A percentile compares a stretch with the other conserved stretches of the same genome.
These are phyloP conservation scores for Eptesicus fuscus DNA, from an alignment of 2,113 vertebrate genomes.

Conservation along the genomic window DNA sequence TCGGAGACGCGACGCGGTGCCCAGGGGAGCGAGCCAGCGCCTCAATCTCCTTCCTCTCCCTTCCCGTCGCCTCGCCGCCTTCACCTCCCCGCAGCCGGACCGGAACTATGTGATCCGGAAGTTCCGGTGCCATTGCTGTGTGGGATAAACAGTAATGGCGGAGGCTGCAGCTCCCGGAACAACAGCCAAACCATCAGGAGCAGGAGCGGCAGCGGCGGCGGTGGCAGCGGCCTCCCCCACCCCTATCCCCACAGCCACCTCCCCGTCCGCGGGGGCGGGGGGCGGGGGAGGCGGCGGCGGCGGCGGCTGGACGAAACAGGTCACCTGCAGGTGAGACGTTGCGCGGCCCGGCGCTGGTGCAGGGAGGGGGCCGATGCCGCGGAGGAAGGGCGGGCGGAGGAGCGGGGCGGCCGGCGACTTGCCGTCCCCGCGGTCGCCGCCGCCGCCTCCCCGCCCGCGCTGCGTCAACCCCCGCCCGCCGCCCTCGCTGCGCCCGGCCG, in stretches of 20 bases:
- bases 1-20: not conserved
- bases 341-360: not conserved
- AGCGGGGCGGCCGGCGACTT: not conserved
- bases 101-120: slow-evolving; percentile 85
- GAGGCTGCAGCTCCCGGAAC: slow-evolving; percentile 84
- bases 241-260: slow-evolving; percentile 58
- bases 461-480: not conserved
- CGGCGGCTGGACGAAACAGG: slow-evolving; percentile 83
- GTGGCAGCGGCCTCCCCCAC: slow-evolving; percentile 71
- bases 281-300: slow-evolving; percentile 66
- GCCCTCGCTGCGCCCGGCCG: not conserved
- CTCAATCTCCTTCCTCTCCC: not conserved
- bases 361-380: not conserved
- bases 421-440: not conserved
- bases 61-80: not conserved
- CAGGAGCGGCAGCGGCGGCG: slow-evolving; percentile 71
- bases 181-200: slow-evolving; percentile 75
- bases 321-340: slow-evolving; percentile 82
- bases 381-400: not conserved
- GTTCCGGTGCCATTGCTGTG: slow-evolving; percentile 81
- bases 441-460: not conserved
- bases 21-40: not conserved
- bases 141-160: slow-evolving; percentile 87
- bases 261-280: slow-evolving; percentile 68
- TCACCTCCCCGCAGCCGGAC: slow-evolving; percentile 36